Conservation (phyloP, 2,888 invertebrate species). For the Macaria notata region DNA sequence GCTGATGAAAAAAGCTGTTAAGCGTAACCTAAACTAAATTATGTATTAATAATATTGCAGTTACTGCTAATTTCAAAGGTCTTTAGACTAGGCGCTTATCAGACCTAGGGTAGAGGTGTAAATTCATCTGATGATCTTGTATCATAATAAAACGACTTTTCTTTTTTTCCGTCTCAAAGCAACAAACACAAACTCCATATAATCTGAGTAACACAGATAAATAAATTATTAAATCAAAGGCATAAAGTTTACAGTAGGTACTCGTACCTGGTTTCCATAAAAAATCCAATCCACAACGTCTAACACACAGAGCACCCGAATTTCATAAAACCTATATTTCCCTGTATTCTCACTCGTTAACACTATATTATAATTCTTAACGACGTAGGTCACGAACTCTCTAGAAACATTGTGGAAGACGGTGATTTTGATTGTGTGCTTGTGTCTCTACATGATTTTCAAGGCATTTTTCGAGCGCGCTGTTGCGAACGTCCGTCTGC, state of each 20-base stretch:
- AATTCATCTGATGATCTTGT: too few relatives aligned
- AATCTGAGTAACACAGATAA: too few relatives aligned
- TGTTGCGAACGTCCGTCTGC: slow-evolving; percentile 32
- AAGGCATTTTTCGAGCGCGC: slow-evolving; percentile 5
- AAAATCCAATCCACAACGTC: slow-evolving; percentile 5
- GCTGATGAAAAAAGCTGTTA: too few relatives aligned
- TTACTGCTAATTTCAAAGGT: too few relatives aligned
- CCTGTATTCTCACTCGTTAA: background rate
- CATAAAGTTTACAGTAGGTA: background rate
- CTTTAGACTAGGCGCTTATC: too few relatives aligned
- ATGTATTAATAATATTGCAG: too few relatives aligned
- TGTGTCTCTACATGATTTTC: slow-evolving; percentile 17
- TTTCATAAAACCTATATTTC: slow-evolving; percentile 3
- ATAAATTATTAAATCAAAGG: background rate
- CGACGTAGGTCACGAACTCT: background rate
- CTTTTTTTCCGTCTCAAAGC: too few relatives aligned
- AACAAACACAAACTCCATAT: too few relatives aligned
- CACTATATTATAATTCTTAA: background rate
- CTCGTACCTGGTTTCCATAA: slow-evolving; percentile 12
- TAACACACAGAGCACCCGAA: slow-evolving; percentile 1
- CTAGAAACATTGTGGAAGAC: slow-evolving; percentile 18
- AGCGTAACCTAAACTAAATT: too few relatives aligned
- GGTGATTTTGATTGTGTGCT: slow-evolving; percentile 1
- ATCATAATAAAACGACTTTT: too few relatives aligned
- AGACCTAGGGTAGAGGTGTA: too few relatives aligned